phyloP scores from a whole-genome alignment of 2,797 vertebrate species.

The Otolemur crassicaudatus region DNA sequence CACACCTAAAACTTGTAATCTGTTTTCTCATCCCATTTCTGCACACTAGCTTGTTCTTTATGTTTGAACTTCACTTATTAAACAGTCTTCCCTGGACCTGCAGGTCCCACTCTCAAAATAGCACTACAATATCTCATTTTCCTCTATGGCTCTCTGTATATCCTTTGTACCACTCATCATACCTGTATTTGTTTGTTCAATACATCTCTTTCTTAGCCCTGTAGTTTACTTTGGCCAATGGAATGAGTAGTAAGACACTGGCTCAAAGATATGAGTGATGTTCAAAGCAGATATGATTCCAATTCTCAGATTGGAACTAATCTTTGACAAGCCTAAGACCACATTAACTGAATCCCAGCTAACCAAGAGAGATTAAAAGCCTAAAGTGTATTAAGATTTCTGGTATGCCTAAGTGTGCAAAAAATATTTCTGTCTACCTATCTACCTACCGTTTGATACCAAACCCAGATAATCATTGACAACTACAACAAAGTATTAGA shows the following conservation, averaged over 20 bases:
- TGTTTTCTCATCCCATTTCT: neutral
- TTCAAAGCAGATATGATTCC: neutral
- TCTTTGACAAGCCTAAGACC: neutral
- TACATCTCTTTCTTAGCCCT: neutral
- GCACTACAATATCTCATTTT: neutral
- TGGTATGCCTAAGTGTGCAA: neutral
- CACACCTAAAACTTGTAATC: neutral
- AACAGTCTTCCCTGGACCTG: neutral
- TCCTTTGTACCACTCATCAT: neutral
- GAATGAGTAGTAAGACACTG: neutral
- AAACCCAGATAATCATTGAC: neutral
- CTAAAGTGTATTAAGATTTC: neutral
- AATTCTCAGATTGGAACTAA: neutral
- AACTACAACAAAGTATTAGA: neutral
- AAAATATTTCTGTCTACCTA: neutral
- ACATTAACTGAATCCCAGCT: neutral
- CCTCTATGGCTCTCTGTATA: neutral
- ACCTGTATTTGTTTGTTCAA: neutral
- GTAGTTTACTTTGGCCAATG: neutral
- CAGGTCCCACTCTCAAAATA: neutral
- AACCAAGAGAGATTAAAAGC: neutral
- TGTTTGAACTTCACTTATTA: neutral
- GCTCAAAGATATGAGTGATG: neutral
- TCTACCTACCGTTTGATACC: neutral
- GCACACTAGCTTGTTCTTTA: neutral